Evolutionary conservation across 2,113 vertebrate genomes (phyloP).

Genomic region (Cavia porcellus): DNA sequence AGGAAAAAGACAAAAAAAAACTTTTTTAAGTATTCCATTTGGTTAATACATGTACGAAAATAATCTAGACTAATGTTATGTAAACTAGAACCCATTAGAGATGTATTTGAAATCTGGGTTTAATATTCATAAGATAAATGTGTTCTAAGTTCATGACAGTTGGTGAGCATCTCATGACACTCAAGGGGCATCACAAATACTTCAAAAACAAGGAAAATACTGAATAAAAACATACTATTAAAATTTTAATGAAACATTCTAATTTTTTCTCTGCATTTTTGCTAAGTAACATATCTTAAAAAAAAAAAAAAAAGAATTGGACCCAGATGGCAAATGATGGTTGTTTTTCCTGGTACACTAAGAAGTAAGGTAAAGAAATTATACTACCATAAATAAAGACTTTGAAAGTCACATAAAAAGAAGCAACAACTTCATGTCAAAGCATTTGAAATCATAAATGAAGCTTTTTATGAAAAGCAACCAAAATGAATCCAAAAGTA

Average conservation of each 20-base stretch:
- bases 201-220: slow-evolving; percentile 1
- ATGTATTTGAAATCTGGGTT: slow-evolving; percentile 15
- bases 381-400: not conserved
- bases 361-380: slow-evolving; percentile 2
- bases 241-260: not conserved
- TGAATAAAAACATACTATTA: slow-evolving; percentile 35
- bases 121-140: not conserved
- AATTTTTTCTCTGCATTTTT: slow-evolving; percentile 23
- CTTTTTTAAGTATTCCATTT: not conserved
- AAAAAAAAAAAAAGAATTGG: not conserved
- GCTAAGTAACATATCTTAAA: not conserved
- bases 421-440: not conserved
- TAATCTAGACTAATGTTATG: not conserved
- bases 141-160: not conserved
- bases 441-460: slow-evolving; percentile 23
- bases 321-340: slow-evolving; percentile 8
- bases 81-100: not conserved
- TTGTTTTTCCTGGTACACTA: not conserved
- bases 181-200: not conserved
- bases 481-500: not conserved
- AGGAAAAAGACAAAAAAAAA: too few relatives aligned
- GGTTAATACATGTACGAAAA: not conserved
- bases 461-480: not conserved
- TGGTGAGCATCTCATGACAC: not conserved
- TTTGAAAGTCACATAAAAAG: slow-evolving; percentile 30